phyloP scores from a whole-genome alignment of 92 coral and sea anemone genomes.

The Porites evermanni region DNA sequence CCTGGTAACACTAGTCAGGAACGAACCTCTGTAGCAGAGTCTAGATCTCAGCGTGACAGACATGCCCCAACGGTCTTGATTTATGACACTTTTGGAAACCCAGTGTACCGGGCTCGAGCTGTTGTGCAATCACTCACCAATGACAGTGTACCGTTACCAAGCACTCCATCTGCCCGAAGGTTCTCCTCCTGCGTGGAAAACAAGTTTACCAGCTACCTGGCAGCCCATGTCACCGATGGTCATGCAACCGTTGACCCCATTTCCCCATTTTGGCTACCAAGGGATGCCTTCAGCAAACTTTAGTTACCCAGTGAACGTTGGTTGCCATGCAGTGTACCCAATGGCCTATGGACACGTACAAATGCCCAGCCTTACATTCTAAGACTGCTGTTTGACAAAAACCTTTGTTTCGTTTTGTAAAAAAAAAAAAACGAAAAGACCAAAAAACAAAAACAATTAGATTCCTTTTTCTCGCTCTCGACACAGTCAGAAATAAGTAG shows the following conservation, averaged over 20 bases:
- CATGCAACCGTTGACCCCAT: neutral
- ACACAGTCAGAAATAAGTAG: neutral
- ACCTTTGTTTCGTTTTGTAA: neutral
- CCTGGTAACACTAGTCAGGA: neutral
- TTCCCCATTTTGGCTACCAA: slow-evolving; percentile 6
- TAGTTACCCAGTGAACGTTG: slow-evolving; percentile 4
- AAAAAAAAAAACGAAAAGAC: neutral
- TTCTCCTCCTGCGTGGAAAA: neutral
- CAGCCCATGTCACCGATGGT: slow-evolving; percentile 6
- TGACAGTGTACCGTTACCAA: neutral
- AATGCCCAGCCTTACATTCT: neutral
- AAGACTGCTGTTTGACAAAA: slow-evolving; percentile 9
- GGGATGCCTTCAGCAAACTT: slow-evolving; percentile 8
- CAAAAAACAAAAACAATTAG: neutral
- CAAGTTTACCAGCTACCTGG: slow-evolving; percentile 10
- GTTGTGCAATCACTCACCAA: neutral
- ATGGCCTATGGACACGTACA: neutral
- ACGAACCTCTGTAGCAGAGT: neutral
- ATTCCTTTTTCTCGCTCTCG: neutral
- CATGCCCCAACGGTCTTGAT: slow-evolving; percentile 20
- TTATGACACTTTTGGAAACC: slow-evolving; percentile 27
- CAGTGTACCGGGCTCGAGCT: slow-evolving; percentile 19
- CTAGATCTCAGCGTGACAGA: slow-evolving; percentile 14
- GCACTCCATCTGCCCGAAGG: slow-evolving; percentile 16
- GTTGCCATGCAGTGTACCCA: neutral